These are phyloP conservation scores for Dinomys branickii DNA, from an alignment of 2,113 vertebrate species.

Conservation along the genomic window DNA sequence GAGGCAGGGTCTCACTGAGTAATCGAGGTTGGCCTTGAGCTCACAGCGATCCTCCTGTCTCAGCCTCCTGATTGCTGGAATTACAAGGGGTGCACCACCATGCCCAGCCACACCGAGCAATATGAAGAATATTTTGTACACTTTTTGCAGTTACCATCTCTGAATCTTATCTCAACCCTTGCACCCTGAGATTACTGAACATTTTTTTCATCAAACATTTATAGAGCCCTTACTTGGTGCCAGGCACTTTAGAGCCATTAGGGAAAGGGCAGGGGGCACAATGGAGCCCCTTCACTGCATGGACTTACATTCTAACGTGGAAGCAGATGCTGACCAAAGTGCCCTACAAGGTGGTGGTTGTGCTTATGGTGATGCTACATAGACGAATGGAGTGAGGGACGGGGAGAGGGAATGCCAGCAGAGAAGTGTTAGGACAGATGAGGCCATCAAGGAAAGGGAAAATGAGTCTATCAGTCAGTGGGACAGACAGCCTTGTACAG, in stretches of 20 bases:
- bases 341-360: background rate
- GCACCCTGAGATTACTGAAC: background rate
- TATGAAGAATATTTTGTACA: background rate
- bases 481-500: background rate
- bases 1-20: background rate
- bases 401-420: background rate
- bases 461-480: background rate
- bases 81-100: background rate
- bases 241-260: background rate
- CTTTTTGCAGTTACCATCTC: background rate
- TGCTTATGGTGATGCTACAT: background rate
- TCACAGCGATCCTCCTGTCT: background rate
- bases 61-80: background rate
- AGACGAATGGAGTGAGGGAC: background rate
- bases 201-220: background rate
- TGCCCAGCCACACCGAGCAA: background rate
- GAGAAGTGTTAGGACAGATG: background rate
- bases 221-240: background rate
- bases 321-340: background rate
- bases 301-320: background rate
- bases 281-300: background rate
- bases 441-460: background rate
- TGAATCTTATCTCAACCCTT: constrained; percentile 7
- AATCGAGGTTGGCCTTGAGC: background rate
- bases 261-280: background rate